Base-by-base conservation (phyloP, 2,888 invertebrate genomes). In the Coecobrya sp. region DNA sequence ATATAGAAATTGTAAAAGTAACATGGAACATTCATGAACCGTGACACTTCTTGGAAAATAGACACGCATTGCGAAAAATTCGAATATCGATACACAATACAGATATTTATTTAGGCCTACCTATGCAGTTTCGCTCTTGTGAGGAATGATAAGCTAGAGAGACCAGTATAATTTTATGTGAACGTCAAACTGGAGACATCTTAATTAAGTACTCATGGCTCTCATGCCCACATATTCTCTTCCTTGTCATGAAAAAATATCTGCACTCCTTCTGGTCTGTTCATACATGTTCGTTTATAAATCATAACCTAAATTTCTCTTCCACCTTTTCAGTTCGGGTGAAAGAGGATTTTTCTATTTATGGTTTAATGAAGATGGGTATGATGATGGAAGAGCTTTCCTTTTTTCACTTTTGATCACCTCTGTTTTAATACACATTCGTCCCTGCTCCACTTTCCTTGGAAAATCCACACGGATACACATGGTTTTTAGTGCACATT, bases 381-480 rank as follows among this genome's bases (percentile, higher is more conserved):
- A 5, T 59, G 59, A 68, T 68, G 68, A 30, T 30, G 30, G 2
- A 68, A 16, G 10, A 30, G 27, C 36, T 30, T 30, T n/a, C 30
- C 13, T 68, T 16, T 13, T 19, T 59, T 30, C 30, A 0, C 16
- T n/a, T 68, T 68, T 68, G 68, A 68, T 13, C n/a, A 68, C 30
- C 25, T 68, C 22, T 36, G 27, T 68, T 68, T 68, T 68, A 68
- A 30, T 30, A 68, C 68, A 30, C 68, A 68, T 16, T 30, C 68
- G 68, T 30, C 68, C 68, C 68, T 68, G 68, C 13, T 30, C 68
- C 30, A 68, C 68, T 68, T 68, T 68, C n/a, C 0, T 13, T n/a
- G 13, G 30, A 68, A 68, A 68, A 68, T 68, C 30, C 30, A 62
- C 30, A 30, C 68, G 7, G 36, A 1, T 13, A 68, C 36, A 36